A percentile compares a stretch with the other conserved stretches of the same genome.
These are phyloP conservation scores for Microcebus lehilahytsara DNA, from an alignment of 2,113 vertebrate genomes.

Conservation along the genomic window DNA sequence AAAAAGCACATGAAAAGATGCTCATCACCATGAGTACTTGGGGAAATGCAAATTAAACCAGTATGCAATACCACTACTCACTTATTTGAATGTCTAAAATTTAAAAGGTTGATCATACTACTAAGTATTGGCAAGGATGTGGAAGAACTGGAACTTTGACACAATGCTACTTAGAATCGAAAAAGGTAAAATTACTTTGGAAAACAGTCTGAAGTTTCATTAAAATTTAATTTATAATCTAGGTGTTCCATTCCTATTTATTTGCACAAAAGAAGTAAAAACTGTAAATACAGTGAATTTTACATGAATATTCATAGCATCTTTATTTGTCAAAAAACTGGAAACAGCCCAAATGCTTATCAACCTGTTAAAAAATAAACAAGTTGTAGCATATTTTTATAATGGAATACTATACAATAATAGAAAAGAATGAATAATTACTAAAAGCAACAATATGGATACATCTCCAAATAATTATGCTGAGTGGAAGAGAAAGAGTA, in stretches of 20 bases:
- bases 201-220: not conserved
- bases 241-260: not conserved
- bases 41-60: not conserved
- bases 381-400: not conserved
- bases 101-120: not conserved
- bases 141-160: not conserved
- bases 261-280: not conserved
- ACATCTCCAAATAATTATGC: not conserved
- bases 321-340: not conserved
- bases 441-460: not conserved
- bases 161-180: not conserved
- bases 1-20: not conserved
- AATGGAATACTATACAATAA: not conserved
- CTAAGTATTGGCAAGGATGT: not conserved
- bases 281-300: not conserved
- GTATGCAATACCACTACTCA: not conserved
- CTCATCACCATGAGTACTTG: not conserved
- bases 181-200: not conserved
- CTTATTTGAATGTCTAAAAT: not conserved
- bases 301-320: not conserved
- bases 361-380: not conserved
- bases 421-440: not conserved
- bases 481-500: not conserved
- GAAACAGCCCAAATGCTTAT: not conserved
- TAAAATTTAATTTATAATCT: not conserved